Base-by-base conservation (phyloP, 2,888 invertebrate species). In the Drosophila multiciliata region DNA sequence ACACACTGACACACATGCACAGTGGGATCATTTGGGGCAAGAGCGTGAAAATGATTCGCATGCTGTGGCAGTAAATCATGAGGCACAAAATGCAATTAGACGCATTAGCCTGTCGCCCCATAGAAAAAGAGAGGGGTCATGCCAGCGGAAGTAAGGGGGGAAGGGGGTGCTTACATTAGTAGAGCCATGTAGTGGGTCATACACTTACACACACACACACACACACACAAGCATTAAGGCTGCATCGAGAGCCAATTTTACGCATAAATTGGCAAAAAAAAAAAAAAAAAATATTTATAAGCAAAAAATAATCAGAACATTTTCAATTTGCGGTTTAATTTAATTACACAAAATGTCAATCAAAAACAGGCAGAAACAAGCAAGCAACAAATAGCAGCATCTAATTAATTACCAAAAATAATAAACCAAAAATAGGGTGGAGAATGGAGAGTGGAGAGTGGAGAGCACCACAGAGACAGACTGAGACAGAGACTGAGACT, bases 51-150 rank as follows among this genome's bases (percentile, higher is more conserved):
- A 76, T 76, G 64, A 78, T 69, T 69, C 67, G 53, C 71, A 29
- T 79, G 75, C 69, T 64, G 69, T 40, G 69, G 72, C 82, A 73
- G 66, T 80, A 82, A 82, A 80, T 82, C 82, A 79, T 68, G 53
- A 74, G 83, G 55, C 71, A 66, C 71, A 66, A 88, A 88, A 85
- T 84, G 86, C 88, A 88, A 88, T 85, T 85, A 85, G 87, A 78
- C 65, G 89, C 81, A 88, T 86, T 86, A 88, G 73, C 65, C 63
- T 59, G 35, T 54, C 69, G 54, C 53, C 70, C 69, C 61, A 69
- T 63, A 49, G 66, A 53, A 66, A 57, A 15, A 1, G 9, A 15
- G 4, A 4, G n/a, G 23, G 50, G 50, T 9, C 12, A 6, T 12
- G n/a, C 15, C 9, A 8, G n/a, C 7, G 12, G 11, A 3, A 32